Evolutionary conservation across 2,113 vertebrate species (phyloP).

Genomic region (Plecturocebus donacophilus): DNA sequence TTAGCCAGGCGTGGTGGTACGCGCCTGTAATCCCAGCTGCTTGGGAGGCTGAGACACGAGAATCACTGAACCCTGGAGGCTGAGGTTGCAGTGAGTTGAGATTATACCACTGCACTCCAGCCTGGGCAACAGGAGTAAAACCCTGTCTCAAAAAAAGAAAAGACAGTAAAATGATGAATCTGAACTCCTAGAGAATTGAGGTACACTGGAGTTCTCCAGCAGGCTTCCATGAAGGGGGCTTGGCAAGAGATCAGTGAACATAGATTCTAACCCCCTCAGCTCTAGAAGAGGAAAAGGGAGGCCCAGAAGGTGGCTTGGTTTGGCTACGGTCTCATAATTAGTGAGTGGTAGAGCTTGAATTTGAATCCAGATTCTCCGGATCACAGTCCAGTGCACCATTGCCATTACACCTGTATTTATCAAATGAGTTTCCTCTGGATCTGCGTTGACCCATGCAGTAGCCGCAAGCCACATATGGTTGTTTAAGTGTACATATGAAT

Average conservation of each 20-base stretch:
- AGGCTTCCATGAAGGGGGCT: not conserved
- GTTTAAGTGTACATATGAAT: constrained; percentile 5
- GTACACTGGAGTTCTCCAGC: not conserved
- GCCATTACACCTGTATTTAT: not conserved
- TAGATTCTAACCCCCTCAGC: not conserved
- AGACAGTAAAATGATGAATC: no score
- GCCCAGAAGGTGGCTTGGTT: not conserved
- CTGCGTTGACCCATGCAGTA: not conserved
- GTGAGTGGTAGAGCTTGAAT: not conserved
- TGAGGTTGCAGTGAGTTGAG: no score
- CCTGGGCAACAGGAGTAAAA: no score
- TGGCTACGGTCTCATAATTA: no score
- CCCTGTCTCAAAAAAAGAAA: no score
- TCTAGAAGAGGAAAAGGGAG: not conserved
- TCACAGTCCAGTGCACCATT: not conserved
- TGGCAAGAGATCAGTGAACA: not conserved
- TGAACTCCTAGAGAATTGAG: not conserved
- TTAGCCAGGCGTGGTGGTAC: fast-evolving
- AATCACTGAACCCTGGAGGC: no score
- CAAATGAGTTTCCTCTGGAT: not conserved
- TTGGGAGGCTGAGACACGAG: no score
- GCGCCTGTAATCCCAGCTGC: no score
- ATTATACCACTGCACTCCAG: no score
- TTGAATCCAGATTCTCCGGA: not conserved
- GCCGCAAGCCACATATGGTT: not conserved